Conservation (phyloP, 2,113 vertebrate genomes). For the Cyprinodon brontotheroides region DNA sequence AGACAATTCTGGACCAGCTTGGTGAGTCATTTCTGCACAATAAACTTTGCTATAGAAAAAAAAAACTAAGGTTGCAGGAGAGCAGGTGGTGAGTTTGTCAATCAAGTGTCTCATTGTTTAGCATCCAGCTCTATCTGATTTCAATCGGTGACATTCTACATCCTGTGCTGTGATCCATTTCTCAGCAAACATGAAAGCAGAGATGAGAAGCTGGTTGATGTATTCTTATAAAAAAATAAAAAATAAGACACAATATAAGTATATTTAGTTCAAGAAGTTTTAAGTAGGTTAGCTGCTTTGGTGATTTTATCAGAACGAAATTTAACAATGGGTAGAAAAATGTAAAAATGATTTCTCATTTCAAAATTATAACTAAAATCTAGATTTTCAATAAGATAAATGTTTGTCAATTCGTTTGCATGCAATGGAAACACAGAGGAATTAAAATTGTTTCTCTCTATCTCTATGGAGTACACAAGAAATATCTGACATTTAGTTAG, state of each 20-base stretch:
- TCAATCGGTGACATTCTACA: conserved; percentile 34
- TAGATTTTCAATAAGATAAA: not conserved
- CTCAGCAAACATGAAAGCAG: conserved; percentile 21
- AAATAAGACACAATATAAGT: conserved; percentile 33
- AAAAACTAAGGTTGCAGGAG: conserved; percentile 7
- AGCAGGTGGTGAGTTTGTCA: conserved; percentile 45
- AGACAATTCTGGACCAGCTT: conserved; percentile 1
- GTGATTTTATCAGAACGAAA: not conserved
- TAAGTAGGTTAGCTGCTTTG: not conserved
- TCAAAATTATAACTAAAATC: not conserved
- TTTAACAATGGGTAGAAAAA: not conserved
- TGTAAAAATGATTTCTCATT: not conserved
- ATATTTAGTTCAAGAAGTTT: conserved; percentile 8
- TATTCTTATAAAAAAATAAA: conserved; percentile 40
- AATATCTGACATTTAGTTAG: no score
- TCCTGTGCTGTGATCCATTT: conserved; percentile 31
- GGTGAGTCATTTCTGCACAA: conserved; percentile 7
- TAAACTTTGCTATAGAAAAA: conserved; percentile 41
- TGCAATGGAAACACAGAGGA: no score
- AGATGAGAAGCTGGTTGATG: conserved; percentile 55
- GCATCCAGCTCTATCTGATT: conserved; percentile 23
- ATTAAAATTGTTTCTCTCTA: no score
- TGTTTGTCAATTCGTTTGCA: no score
- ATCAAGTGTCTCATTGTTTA: conserved; percentile 44
- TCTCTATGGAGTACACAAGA: no score